A percentile compares a stretch with the other conserved stretches of the same genome.
phyloP scores from a whole-genome alignment of 2,113 vertebrate species.

The Martes martes region DNA sequence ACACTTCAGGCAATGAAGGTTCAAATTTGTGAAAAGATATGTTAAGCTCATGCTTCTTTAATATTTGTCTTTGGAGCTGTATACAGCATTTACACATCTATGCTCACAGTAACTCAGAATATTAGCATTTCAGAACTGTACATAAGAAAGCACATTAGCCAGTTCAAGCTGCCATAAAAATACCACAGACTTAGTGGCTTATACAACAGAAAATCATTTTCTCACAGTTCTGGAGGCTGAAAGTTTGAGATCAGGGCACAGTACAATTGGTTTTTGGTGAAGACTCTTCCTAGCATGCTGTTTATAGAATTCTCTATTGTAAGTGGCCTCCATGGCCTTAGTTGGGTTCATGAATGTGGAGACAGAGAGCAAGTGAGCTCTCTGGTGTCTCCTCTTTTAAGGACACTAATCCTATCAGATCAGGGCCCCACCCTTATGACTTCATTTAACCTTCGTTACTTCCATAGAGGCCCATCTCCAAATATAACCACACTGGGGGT shows the following conservation, averaged over 20 bases:
- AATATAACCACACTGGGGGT: not conserved
- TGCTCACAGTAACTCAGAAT: not conserved
- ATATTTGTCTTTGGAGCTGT: not conserved
- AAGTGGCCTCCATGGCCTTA: not conserved
- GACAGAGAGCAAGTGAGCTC: accelerated
- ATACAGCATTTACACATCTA: not conserved
- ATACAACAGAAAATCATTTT: not conserved
- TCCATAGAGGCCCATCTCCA: not conserved
- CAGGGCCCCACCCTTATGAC: accelerated
- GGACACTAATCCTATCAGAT: not conserved
- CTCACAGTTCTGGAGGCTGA: not conserved
- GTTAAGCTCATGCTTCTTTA: not conserved
- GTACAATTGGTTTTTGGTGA: not conserved
- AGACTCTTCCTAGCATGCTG: not conserved
- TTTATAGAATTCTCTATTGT: not conserved
- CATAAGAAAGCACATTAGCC: not conserved
- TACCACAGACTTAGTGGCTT: not conserved
- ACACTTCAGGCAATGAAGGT: not conserved
- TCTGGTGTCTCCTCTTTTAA: not conserved
- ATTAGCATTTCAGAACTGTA: not conserved
- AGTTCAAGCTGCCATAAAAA: not conserved
- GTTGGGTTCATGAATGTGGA: not conserved
- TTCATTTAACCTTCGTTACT: not conserved
- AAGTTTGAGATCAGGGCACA: not conserved
- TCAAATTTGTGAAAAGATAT: not conserved